Evolutionary conservation across 2,797 vertebrate genomes (phyloP).

Genomic region (Columba guinea): DNA sequence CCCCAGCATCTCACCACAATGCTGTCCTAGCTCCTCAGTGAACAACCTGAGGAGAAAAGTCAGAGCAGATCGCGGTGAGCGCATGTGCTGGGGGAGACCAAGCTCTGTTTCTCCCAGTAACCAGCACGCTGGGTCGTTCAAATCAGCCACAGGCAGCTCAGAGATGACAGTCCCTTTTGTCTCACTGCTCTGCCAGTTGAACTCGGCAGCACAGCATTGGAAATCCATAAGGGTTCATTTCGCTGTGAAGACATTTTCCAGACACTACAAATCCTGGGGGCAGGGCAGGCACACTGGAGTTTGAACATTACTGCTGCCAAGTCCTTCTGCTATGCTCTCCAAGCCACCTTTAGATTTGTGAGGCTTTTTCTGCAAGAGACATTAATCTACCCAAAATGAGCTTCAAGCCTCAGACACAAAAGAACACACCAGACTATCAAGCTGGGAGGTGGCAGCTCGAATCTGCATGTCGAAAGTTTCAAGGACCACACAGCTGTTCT

Average conservation of each 20-base stretch:
- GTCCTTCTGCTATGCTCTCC: background rate
- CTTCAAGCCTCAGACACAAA: background rate
- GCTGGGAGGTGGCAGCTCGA: background rate
- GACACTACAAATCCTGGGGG: background rate
- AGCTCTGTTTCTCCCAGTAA: background rate
- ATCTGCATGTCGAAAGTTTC: background rate
- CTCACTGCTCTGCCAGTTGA: background rate
- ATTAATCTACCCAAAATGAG: background rate
- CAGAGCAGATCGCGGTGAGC: background rate
- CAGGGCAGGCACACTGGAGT: background rate
- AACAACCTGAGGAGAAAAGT: background rate
- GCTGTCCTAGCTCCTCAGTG: background rate
- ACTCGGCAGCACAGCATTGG: background rate
- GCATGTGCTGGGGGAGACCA: background rate
- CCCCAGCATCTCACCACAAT: fast-evolving
- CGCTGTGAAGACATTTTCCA: background rate
- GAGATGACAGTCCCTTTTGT: background rate
- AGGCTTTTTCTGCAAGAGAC: background rate
- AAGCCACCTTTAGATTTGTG: background rate
- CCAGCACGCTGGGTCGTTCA: background rate
- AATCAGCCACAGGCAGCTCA: background rate
- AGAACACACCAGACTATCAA: background rate
- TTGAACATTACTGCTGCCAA: background rate
- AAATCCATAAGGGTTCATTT: background rate
- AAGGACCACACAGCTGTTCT: background rate